Base-by-base conservation (phyloP, 2,888 invertebrate species). In the Xylophagus ater region DNA sequence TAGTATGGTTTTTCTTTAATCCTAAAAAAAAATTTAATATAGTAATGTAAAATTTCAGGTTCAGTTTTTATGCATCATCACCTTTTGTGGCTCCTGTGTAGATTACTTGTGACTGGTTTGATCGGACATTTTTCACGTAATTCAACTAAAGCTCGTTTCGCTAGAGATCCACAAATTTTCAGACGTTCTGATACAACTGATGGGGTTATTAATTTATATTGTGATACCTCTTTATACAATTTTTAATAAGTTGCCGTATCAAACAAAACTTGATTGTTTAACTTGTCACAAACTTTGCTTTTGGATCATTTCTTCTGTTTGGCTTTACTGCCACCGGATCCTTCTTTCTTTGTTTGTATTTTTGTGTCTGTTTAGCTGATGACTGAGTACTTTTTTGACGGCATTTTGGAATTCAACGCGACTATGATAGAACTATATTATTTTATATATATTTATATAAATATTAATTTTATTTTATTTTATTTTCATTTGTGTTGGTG, bases 291-390 rank as follows among this genome's bases (percentile, higher is more conserved):
- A 52, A 96, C 94, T 81, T 99, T 99, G 82, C 98, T 98, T 74
- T 99, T 98, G 55, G 97, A 97, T 98, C 98, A 98, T 92, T 98
- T 99, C 89, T 92, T 92, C 87, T 92, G 92, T 65, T 92, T 92
- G 58, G 90, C 90, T 72, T 90, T 92, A 52, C 90, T 90, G 54
- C 90, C 90, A 51, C 86, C 82, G 58, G 87, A 87, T 62, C 92
- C 90, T 65, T 92, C 92, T 70, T 92, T 92, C 74, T 92, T 92
- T 70, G 92, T 92, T 56, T 87, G 87, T 49, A 87, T 87, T 89
- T 90, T 59, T 89, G 89, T 47, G 90, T 88, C 70, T 88, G 87
- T 67, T 90, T 90, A 45, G 87, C 81, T 66, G 84, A 81, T 57
- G 82, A 75, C 69, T 90, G 88, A 72, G 69, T 90, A 89, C 76